These are phyloP conservation scores for Hirundichthys speculiger DNA, from an alignment of 2,113 vertebrate species.

Conservation along the genomic window DNA sequence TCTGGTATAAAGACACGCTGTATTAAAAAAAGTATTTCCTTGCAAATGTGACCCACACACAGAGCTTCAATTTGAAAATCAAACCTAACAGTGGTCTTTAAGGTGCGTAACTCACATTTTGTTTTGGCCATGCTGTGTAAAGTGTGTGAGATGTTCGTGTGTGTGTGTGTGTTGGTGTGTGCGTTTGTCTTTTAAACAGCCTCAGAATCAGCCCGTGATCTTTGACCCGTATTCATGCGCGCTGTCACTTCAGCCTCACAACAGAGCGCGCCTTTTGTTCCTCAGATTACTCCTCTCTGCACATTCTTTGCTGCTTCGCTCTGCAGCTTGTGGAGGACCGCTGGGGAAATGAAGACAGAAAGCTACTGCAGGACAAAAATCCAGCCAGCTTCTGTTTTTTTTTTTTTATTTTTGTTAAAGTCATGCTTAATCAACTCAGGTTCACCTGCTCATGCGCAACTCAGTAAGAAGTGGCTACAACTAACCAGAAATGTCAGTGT, in stretches of 20 bases:
- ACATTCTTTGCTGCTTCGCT: constrained; percentile 55
- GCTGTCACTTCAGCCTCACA: constrained; percentile 64
- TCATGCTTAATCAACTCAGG: too few species aligned
- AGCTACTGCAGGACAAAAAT: constrained; percentile 1
- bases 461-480: background rate
- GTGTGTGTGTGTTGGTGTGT: background rate
- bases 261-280: constrained; percentile 74
- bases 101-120: background rate
- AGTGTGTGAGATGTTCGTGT: constrained; percentile 1
- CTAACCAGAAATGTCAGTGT: background rate
- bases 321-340: background rate
- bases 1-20: too few species aligned
- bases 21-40: too few species aligned
- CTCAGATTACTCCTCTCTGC: constrained; percentile 28
- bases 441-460: too few species aligned
- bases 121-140: background rate
- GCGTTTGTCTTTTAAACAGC: constrained; percentile 45
- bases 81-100: too few species aligned
- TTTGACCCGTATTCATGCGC: constrained; percentile 68
- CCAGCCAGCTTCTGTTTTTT: background rate
- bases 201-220: constrained; percentile 50
- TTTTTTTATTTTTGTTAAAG: too few species aligned
- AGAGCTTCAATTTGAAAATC: too few species aligned
- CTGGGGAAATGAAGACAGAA: constrained; percentile 4
- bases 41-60: too few species aligned